Base-by-base conservation (phyloP, 2,888 invertebrate species). In the Eutolmus rufibarbis region DNA sequence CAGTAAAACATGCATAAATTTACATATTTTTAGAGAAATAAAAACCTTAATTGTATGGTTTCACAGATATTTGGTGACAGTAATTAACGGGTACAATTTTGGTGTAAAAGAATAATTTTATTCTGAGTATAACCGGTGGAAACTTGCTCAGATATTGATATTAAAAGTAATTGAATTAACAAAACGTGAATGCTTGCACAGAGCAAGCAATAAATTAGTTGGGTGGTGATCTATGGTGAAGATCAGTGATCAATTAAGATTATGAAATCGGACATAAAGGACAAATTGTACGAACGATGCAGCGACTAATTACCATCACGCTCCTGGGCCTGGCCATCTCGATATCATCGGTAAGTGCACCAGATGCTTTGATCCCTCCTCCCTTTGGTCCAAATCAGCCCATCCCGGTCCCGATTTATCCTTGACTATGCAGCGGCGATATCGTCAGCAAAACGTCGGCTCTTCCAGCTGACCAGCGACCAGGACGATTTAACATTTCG, bases 191-290 rank as follows among this genome's bases (percentile, higher is more conserved):
- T 28, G 12, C 2, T 23, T 23, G 14, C 57, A 28, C 12, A 34
- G 5, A 81, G 82, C 16, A 3, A 37, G 81, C 57, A 23, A 56
- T 19, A 37, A 57, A 34, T 84, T 84, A 66, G 34, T 84, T n/a
- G n/a, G 12, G 16, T 37, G 40, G 82, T 84, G 66, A 84, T 66
- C 82, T 84, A 23, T 66, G 40, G 66, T 66, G 66, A 37, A 37
- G 28, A 84, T 84, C 46, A 40, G 74, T 86, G 88, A 82, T 82
- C 86, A 74, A 86, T 88, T 86, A 76, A 82, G 88, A 86, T 86
- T 88, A 88, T 88, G 88, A 74, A 86, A 88, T 88, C 88, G 74
- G 86, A 81, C 82, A 86, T 86, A 86, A 40, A 82, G 74, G 46
- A 74, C 82, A 37, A 79, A 86, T 84, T 74, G 78, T 76, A 85